A percentile compares a stretch with the other conserved stretches of the same genome.
These are phyloP conservation scores for Drosophila fuyamai DNA, from an alignment of 1,140 invertebrate genomes.

Conservation along the genomic window DNA sequence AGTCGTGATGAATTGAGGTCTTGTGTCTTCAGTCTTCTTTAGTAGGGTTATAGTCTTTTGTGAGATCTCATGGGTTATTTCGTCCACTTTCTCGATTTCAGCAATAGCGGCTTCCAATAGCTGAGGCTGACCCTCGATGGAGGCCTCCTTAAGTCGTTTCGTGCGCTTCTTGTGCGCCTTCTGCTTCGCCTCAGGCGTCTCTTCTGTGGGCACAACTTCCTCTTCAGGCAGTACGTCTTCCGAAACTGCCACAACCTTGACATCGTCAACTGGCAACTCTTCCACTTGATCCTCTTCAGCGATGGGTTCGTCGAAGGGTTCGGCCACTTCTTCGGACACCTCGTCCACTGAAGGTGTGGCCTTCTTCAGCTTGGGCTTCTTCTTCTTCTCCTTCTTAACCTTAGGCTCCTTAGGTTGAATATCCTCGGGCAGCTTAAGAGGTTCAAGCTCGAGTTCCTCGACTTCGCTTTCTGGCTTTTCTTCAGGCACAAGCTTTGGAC, in stretches of 20 bases:
- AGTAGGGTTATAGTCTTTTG: conserved; percentile 82
- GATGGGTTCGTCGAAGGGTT: conserved; percentile 78
- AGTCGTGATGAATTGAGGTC: conserved; percentile 79
- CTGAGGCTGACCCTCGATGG: conserved; percentile 76
- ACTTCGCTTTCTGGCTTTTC: conserved; percentile 68
- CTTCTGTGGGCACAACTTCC: conserved; percentile 66
- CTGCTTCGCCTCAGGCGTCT: conserved; percentile 64
- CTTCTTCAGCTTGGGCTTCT: conserved; percentile 79
- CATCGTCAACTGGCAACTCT: conserved; percentile 72
- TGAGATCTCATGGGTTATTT: conserved; percentile 81
- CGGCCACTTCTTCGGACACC: conserved; percentile 71
- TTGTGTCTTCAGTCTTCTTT: conserved; percentile 81
- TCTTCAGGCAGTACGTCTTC: conserved; percentile 76
- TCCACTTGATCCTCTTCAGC: conserved; percentile 84
- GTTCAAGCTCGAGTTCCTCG: conserved; percentile 66
- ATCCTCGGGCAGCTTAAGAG: conserved; percentile 64
- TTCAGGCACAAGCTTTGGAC: conserved; percentile 68
- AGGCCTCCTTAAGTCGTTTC: conserved; percentile 73
- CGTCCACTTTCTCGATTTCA: conserved; percentile 78
- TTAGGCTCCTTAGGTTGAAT: conserved; percentile 59
- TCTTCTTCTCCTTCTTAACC: conserved; percentile 79
- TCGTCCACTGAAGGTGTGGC: conserved; percentile 79
- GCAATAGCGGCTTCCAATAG: conserved; percentile 70
- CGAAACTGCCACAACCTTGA: conserved; percentile 72
- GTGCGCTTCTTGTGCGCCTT: conserved; percentile 83